Evolutionary conservation across 2,797 vertebrate species (phyloP), one percentile per base, ranked within the genome.

Genomic region (Xiphorhynchus erythropygius): DNA sequence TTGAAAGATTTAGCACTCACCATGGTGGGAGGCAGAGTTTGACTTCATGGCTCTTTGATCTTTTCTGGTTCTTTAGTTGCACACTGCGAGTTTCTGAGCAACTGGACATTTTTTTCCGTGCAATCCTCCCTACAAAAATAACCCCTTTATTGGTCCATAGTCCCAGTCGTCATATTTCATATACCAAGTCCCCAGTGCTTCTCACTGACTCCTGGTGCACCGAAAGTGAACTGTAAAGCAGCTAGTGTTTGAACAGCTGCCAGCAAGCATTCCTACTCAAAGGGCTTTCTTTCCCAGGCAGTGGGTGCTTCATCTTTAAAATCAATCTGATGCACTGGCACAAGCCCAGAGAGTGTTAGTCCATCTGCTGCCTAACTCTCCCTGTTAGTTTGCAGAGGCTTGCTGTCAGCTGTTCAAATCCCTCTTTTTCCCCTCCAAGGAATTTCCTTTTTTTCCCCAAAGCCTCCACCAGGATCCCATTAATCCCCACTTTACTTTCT

Each of bases 251-350:
- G 96, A 96, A 84, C 87, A 94, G 90, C 93, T 97, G 96, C 96
- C 95, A 96, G 93, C 79, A 93, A 92, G 76, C 2, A 64, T 89
- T 97, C 94, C 90, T 90, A 79, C 90, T 97, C 8, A 0, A 80
- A 82, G 91, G 71, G 92, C 92, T 96, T 95, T 60, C 93, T 96
- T 96, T 97, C 95, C 93, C 91, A 96, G 87, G 96, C 92, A 90
- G 85, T 90, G 95, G 93, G 91, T 93, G 91, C 91, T 93, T 95
- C 90, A 68, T 94, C 94, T 96, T 95, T 94, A 95, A 96, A 96
- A 95, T 93, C 87, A 93, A 85, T 95, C 94, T 93, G 96, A 95
- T 92, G 84, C 87, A 68, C 70, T 97, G 96, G 93, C 96, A 95
- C 74, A 44, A 85, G 52, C 75, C 94, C 96, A 97, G 90, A 24